Base-by-base conservation (phyloP, 2,888 invertebrate genomes). In the Panopea generosa region DNA sequence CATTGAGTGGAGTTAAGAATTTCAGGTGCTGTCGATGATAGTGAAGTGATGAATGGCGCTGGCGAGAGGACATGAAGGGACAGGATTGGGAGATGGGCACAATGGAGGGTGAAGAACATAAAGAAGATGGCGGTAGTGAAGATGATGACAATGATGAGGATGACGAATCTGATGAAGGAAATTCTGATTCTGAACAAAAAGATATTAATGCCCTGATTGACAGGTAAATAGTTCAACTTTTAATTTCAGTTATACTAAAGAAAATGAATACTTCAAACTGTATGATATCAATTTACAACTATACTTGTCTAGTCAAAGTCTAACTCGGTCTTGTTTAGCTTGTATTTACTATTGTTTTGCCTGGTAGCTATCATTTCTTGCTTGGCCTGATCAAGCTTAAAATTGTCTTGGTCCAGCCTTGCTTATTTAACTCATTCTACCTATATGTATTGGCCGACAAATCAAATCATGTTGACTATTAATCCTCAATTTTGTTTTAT, bases 131-230 rank as follows among this genome's bases (percentile, higher is more conserved):
- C 6, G 69, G 49, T 9, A 45, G 1, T 20, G 70, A 65, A 14
- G 63, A 69, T n/a, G 67, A 63, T 43, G 72, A 65, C 24, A 79
- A 70, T 4, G 74, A 72, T 20, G 72, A 69, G 40, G 77, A 60
- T 2, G 77, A 71, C 9, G 76, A 72, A 27, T 77, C 73, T 7
- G 65, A 77, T 40, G 72, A 80, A 50, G 66, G 76, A 18, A 86
- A 87, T 29, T 84, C 86, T n/a, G 85, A 86, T 43, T 63, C 77
- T 53, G 87, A 87, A 78, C 87, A 87, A 57, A 84, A 77, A 43
- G 88, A 89, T 52, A 88, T 89, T 60, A 86, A 85, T 71, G 83
- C 85, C 27, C 77, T 89, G 22, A 89, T 89, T 62, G 86, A 89
- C 70, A 88, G 88, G 89, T 89, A 82, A 86, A 27, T 57, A 38